Evolutionary conservation across 64 coral and sea anemone genomes (phyloP).

Genomic region (Exaiptasia diaphana): DNA sequence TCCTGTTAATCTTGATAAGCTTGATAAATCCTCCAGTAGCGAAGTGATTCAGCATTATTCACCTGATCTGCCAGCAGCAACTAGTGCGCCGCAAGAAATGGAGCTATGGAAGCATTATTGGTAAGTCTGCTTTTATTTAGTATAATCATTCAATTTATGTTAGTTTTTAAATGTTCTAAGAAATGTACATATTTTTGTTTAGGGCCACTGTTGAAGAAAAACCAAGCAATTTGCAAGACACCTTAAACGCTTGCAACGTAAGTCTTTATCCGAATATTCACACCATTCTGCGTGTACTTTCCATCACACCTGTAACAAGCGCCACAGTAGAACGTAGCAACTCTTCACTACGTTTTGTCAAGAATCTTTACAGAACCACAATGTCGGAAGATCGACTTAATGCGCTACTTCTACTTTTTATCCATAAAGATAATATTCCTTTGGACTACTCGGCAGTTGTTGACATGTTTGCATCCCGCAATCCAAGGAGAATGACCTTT

Average conservation of each 20-base stretch:
- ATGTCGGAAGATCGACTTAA: conserved; percentile 46
- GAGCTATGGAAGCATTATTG: conserved; percentile 27
- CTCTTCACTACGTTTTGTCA: conserved; percentile 53
- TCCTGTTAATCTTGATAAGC: conserved; percentile 8
- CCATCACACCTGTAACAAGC: background rate
- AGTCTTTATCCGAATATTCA: background rate
- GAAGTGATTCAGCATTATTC: conserved; percentile 10
- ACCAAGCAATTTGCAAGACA: background rate
- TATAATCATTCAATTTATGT: background rate
- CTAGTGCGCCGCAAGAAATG: conserved; percentile 11
- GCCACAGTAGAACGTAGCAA: conserved; percentile 45
- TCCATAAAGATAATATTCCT: conserved; percentile 39
- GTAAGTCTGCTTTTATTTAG: background rate
- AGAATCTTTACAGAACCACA: conserved; percentile 23
- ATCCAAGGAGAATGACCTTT: conserved; percentile 23
- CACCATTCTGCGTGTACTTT: conserved; percentile 3
- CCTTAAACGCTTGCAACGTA: background rate
- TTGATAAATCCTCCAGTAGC: background rate
- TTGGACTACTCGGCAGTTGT: conserved; percentile 20
- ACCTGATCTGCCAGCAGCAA: conserved; percentile 9
- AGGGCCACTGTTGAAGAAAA: background rate
- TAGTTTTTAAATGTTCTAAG: background rate
- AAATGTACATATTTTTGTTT: background rate
- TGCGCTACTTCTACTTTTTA: conserved; percentile 39
- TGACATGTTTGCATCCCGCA: conserved; percentile 7